These are phyloP conservation scores for Semaprochilodus insignis DNA, from an alignment of 2,797 vertebrate genomes.

Conservation along the genomic window DNA sequence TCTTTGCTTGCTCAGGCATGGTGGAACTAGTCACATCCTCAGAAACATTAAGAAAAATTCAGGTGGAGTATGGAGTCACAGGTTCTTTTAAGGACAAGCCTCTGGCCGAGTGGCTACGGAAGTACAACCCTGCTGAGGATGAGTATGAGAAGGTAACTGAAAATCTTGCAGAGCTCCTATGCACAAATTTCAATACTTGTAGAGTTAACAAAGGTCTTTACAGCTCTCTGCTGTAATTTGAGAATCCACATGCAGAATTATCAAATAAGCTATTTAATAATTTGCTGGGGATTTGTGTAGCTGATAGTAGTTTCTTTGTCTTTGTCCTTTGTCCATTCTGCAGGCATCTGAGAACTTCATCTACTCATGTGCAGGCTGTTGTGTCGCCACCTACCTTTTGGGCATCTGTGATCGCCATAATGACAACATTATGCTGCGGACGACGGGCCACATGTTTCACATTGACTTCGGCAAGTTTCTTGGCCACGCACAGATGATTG, in stretches of 20 bases:
- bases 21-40: constrained; percentile 96
- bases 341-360: constrained; percentile 99
- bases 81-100: constrained; percentile 99
- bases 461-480: constrained; percentile 98
- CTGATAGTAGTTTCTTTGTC: not conserved
- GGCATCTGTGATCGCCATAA: constrained; percentile 98
- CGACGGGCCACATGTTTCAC: constrained; percentile 98
- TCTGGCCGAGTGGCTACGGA: constrained; percentile 95
- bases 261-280: no score
- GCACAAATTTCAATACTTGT: no score
- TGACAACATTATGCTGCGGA: constrained; percentile 98
- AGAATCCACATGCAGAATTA: no score
- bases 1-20: constrained; percentile 82
- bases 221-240: no score
- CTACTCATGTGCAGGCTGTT: constrained; percentile 98
- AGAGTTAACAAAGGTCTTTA: no score
- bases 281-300: no score
- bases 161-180: not conserved
- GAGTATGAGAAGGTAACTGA: constrained; percentile 94
- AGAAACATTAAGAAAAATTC: constrained; percentile 97
- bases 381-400: constrained; percentile 95
- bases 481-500: constrained; percentile 98
- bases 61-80: constrained; percentile 97
- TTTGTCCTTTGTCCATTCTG: not conserved
- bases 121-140: constrained; percentile 97